Conservation (phyloP, 2,113 vertebrate genomes). For the Myodes glareolus region DNA sequence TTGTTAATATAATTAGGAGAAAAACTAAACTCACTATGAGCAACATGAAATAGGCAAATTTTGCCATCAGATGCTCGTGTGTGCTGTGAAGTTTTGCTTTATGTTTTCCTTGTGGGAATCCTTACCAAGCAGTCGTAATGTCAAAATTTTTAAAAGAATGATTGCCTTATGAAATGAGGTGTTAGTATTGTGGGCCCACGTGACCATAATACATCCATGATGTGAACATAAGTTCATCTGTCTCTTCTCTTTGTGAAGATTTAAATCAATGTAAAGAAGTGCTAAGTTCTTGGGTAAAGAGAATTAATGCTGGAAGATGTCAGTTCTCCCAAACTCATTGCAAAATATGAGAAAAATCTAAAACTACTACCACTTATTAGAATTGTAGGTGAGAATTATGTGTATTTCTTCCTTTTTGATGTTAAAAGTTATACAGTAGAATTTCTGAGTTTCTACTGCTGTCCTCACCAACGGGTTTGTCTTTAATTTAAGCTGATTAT, state of each 20-base stretch:
- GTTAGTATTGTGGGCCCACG: not conserved
- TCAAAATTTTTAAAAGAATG: constrained; percentile 34
- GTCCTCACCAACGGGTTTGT: not conserved
- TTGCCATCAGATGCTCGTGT: not conserved
- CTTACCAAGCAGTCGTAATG: not conserved
- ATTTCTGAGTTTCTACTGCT: not conserved
- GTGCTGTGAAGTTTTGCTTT: not conserved
- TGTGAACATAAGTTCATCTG: not conserved
- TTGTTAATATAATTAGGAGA: constrained; percentile 24
- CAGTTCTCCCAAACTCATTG: not conserved
- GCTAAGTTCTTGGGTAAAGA: not conserved
- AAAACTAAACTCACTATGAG: constrained; percentile 27
- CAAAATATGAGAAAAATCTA: constrained; percentile 27
- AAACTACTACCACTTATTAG: not conserved
- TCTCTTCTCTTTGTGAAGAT: not conserved
- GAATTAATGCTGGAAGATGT: not conserved
- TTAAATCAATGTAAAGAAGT: not conserved
- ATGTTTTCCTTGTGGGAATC: constrained; percentile 38
- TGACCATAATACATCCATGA: not conserved
- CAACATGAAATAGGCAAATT: not conserved
- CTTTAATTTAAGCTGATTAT: not conserved
- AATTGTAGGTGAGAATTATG: not conserved
- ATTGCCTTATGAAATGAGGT: not conserved
- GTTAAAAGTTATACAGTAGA: not conserved
- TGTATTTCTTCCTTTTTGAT: not conserved